Evolutionary conservation across 2,888 invertebrate species (phyloP), one percentile per base, ranked within the genome.

Genomic region (Cryptus viduatorius): DNA sequence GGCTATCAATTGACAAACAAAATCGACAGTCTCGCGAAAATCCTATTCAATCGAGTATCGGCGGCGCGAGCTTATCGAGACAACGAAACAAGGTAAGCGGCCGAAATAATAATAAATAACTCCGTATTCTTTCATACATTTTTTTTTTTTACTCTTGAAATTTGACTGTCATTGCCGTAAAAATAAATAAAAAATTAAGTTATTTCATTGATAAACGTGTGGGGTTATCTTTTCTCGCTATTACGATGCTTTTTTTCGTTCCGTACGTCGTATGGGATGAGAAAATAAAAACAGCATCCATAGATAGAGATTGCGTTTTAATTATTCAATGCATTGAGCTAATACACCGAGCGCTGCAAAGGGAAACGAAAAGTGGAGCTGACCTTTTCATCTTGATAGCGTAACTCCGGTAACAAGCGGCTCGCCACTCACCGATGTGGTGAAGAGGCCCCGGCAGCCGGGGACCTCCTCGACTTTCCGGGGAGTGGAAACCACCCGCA

Each of bases 21-120:
- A 94, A 96, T 96, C 89, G 97, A 97, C 94, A 97, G 96, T 84
- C 94, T 97, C 81, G 96, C 96, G 37, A 97, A 96, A 93, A 94
- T 97, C 90, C 95, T 97, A 90, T 97, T 97, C 94, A 93, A 90
- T 82, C 89, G 93, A 1, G 93, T 94, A 44, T 91, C 93, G 69
- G 91, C 92, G n/a, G 92, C 93, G 0, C 89, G 92, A 42, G 91
- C 93, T 8, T 90, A 87, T 71, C 91, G 91, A 50, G 93, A 93
- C 29, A 91, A 90, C 77, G 87, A 88, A 37, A 83, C 82, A 8
- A 87, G 87, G 87, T 87, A 87, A 31, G 42, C 4, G 12, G n/a
- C 4, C 24, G n/a, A 46, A 19, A n/a, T n/a, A n/a, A n/a, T n/a
- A n/a, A n/a, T n/a, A n/a, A n/a, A n/a, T 42, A 7, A 31, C 64